Conservation (phyloP, 2,888 invertebrate genomes). For the Limnephilus lunatus region DNA sequence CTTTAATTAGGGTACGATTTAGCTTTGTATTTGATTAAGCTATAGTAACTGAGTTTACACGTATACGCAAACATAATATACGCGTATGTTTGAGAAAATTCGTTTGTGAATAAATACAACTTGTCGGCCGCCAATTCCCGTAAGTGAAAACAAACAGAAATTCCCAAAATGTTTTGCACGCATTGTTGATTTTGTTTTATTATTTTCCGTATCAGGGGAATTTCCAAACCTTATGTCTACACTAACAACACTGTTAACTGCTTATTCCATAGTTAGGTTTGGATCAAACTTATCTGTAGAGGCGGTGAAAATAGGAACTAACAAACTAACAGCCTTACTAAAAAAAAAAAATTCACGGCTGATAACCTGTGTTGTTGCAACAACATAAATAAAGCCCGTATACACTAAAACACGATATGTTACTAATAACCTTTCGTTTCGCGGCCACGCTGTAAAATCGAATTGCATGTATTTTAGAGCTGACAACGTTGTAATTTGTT, state of each 20-base stretch:
- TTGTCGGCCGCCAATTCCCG: slow-evolving; percentile 31
- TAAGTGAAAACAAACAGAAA: slow-evolving; percentile 40
- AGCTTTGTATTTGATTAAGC: background rate
- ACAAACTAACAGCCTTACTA: too few species aligned
- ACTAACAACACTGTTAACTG: background rate
- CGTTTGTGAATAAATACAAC: background rate
- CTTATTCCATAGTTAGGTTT: background rate
- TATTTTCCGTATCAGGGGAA: background rate
- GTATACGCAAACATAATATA: slow-evolving; percentile 4
- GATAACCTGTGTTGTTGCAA: too few species aligned
- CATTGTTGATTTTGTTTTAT: slow-evolving; percentile 23
- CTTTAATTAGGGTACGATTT: background rate
- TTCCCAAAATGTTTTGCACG: slow-evolving; percentile 25
- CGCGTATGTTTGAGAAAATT: background rate
- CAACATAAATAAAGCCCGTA: too few species aligned
- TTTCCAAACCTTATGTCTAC: background rate
- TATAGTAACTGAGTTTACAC: background rate
- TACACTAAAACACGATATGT: too few species aligned
- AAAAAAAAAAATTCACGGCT: too few species aligned
- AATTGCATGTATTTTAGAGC: too few species aligned
- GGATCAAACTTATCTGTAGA: background rate
- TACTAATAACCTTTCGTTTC: too few species aligned
- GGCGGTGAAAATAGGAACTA: background rate
- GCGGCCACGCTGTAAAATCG: too few species aligned
- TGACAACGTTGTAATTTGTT: too few species aligned